phyloP scores from a whole-genome alignment of 1,140 invertebrate genomes.

The Chlorops oryzae region DNA sequence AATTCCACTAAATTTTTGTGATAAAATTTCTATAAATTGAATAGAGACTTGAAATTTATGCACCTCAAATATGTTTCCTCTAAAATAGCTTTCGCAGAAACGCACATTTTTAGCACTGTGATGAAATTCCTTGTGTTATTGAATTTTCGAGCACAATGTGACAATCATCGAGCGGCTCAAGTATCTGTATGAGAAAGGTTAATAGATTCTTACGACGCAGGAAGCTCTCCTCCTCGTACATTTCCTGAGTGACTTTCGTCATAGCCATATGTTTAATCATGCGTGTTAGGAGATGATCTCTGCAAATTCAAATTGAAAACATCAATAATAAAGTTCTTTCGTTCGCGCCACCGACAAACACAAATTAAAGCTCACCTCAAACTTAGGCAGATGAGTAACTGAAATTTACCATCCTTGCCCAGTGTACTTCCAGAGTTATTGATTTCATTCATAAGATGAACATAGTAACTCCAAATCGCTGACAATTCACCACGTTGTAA shows the following conservation, averaged over 20 bases:
- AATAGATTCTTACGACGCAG: constrained; percentile 76
- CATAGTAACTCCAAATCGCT: constrained; percentile 68
- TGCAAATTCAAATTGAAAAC: constrained; percentile 56
- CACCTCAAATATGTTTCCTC: too few species aligned
- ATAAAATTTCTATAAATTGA: too few species aligned
- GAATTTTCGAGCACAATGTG: constrained; percentile 90
- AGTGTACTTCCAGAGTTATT: constrained; percentile 74
- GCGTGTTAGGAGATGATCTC: constrained; percentile 86
- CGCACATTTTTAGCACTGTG: constrained; percentile 38
- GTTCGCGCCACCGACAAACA: too few species aligned
- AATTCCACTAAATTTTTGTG: too few species aligned
- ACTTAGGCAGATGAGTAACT: constrained; percentile 89
- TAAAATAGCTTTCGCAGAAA: too few species aligned
- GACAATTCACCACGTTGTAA: constrained; percentile 56
- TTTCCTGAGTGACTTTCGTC: constrained; percentile 77
- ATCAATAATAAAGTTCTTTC: too few species aligned
- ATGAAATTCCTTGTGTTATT: constrained; percentile 84
- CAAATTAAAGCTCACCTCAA: constrained; percentile 44
- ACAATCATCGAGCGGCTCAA: constrained; percentile 87
- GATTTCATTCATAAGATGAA: constrained; percentile 77
- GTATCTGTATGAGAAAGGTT: constrained; percentile 85
- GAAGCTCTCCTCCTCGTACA: constrained; percentile 96
- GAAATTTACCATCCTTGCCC: constrained; percentile 98
- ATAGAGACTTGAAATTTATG: too few species aligned
- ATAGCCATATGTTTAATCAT: constrained; percentile 82